Conservation (phyloP, 2,888 invertebrate species). For the Baccha elongata region DNA sequence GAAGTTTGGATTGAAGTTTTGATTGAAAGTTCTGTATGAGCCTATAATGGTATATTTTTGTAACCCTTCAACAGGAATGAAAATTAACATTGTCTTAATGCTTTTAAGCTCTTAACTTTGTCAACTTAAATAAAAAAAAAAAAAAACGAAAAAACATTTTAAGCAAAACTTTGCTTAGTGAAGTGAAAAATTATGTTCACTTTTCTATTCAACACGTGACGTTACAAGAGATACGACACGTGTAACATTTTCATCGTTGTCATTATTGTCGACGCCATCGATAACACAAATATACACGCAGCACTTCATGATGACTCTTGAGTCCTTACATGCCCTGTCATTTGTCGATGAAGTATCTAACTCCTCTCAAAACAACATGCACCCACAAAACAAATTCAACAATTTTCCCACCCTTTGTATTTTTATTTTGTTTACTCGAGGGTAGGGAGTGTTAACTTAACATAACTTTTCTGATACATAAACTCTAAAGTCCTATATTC, state of each 20-base stretch:
- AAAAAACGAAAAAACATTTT: conserved; percentile 9
- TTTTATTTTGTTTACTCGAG: background rate
- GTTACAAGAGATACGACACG: conserved; percentile 71
- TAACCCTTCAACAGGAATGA: background rate
- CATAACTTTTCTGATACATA: background rate
- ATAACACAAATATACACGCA: conserved; percentile 59
- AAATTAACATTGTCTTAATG: conserved; percentile 22
- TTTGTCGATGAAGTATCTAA: conserved; percentile 41
- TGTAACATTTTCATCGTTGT: conserved; percentile 65
- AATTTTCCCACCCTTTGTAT: conserved; percentile 46
- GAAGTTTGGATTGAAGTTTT: too few relatives aligned
- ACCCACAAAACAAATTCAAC: conserved; percentile 37
- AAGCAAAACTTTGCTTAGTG: conserved; percentile 36
- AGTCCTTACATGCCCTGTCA: conserved; percentile 25
- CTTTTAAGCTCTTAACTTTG: conserved; percentile 13
- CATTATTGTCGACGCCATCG: conserved; percentile 63
- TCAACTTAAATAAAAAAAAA: background rate
- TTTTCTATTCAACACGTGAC: conserved; percentile 70
- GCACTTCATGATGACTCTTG: conserved; percentile 44
- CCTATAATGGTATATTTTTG: background rate
- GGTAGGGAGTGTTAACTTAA: background rate
- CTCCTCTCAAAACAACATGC: conserved; percentile 31
- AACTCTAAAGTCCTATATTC: conserved; percentile 27
- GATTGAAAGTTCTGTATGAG: too few relatives aligned
- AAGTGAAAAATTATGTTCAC: conserved; percentile 72